These are phyloP conservation scores for Yponomeuta plumbellus DNA, from an alignment of 2,888 invertebrate genomes.

Conservation along the genomic window DNA sequence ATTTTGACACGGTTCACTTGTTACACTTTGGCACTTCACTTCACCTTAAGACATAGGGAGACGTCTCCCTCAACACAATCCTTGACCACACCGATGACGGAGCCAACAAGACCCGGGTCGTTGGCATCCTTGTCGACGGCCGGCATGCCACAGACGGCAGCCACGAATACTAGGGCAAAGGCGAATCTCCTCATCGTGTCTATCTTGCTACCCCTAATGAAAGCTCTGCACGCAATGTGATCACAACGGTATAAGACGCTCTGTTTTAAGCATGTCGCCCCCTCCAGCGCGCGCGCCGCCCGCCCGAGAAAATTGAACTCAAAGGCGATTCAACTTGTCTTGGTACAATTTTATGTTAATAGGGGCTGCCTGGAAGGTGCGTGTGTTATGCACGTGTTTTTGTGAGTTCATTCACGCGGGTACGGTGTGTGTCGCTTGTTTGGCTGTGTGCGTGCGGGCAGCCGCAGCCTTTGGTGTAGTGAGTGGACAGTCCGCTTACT, in stretches of 20 bases:
- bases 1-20: slow-evolving; percentile 20
- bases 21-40: slow-evolving; percentile 15
- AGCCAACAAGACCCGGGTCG: slow-evolving; percentile 53
- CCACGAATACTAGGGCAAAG: slow-evolving; percentile 70
- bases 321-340: slow-evolving; percentile 62
- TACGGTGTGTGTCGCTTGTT: slow-evolving; percentile 5
- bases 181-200: slow-evolving; percentile 65
- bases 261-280: slow-evolving; percentile 69
- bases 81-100: slow-evolving; percentile 80
- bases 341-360: slow-evolving; percentile 61
- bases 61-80: slow-evolving; percentile 83
- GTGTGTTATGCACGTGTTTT: slow-evolving; percentile 8
- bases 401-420: neutral
- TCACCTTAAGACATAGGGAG: slow-evolving; percentile 83
- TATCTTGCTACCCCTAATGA: slow-evolving; percentile 56
- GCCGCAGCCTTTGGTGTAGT: neutral
- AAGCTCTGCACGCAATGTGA: slow-evolving; percentile 68
- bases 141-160: slow-evolving; percentile 67
- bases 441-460: slow-evolving; percentile 15
- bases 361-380: slow-evolving; percentile 42
- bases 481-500: slow-evolving; percentile 2
- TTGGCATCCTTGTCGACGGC: slow-evolving; percentile 73
- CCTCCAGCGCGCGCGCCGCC: slow-evolving; percentile 50
- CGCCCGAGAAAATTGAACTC: slow-evolving; percentile 64
- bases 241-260: slow-evolving; percentile 51